Base-by-base conservation (phyloP, 2,113 vertebrate genomes). In the Oncorhynchus gorbuscha region DNA sequence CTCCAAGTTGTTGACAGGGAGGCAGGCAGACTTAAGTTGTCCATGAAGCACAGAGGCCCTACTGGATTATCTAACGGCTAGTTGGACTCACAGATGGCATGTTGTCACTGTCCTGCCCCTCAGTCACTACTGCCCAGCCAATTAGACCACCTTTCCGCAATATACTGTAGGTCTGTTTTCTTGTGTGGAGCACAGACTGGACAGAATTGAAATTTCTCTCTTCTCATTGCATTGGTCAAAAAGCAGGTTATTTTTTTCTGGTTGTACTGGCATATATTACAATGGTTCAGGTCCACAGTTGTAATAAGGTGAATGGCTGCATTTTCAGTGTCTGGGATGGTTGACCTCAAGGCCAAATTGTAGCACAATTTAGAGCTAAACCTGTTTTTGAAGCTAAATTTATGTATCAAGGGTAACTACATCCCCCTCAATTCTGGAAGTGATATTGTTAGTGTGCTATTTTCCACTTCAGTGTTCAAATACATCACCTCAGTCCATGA, bases 81-180 rank as follows among this genome's bases (percentile, higher is more conserved):
- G 81, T 71, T 32, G 76, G 83, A 78, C 81, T 89, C 91, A 91
- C 91, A 96, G 94, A 95, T 95, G 95, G 93, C 78, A 61, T 95
- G 95, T 93, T 77, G 59, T n/a, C 39, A n/a, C 20, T 28, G 45
- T 20, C 9, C 73, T 74, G 14, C 75, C 55, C 74, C 64, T n/a
- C 16, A 55, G 82, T 79, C 85, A 59, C 24, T 39, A 45, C 89
- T 76, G 86, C 79, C 85, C 12, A 85, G 87, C 90, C 91, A 91
- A 91, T 90, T 91, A 78, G 82, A 76, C 85, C 73, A 75, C 79
- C 80, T 72, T 70, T 70, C 77, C 16, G 80, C 22, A 32, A 89
- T 82, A 1, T 35, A 20, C 67, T 69, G 67, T 20, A 30, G 51
- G 51, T 84, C 73, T 76, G 80, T 80, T 79, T 61, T 71, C 7